These are phyloP conservation scores for Diadumene lineata DNA, from an alignment of 92 coral and sea anemone species.

Conservation along the genomic window DNA sequence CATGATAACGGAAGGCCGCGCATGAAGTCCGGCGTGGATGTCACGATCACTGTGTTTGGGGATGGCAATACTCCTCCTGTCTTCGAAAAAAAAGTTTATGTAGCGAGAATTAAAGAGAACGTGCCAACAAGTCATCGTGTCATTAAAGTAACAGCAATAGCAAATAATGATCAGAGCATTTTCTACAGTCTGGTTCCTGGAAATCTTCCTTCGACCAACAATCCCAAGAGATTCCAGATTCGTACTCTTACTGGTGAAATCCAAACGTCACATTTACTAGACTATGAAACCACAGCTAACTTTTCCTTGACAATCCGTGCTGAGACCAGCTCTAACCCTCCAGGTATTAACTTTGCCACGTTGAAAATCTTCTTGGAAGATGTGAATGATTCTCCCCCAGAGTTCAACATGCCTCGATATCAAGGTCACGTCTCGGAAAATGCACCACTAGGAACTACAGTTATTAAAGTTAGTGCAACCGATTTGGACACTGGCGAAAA, in stretches of 20 bases:
- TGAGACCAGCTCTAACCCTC: constrained; percentile 59
- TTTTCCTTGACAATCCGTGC: constrained; percentile 85
- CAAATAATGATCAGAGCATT: constrained; percentile 34
- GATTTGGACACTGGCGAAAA: constrained; percentile 74
- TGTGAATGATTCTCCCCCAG: constrained; percentile 94
- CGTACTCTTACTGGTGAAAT: constrained; percentile 58
- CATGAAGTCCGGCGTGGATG: constrained; percentile 48
- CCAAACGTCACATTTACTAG: constrained; percentile 48
- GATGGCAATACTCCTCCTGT: constrained; percentile 76
- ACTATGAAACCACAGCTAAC: constrained; percentile 79
- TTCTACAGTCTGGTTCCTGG: constrained; percentile 75
- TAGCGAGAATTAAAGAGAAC: constrained; percentile 65
- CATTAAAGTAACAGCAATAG: constrained; percentile 51
- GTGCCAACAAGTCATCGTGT: constrained; percentile 29
- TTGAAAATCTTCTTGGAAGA: constrained; percentile 79
- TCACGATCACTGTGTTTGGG: constrained; percentile 61
- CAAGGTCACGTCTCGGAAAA: constrained; percentile 91
- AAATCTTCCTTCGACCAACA: constrained; percentile 59
- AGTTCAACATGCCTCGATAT: constrained; percentile 69
- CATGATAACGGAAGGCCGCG: constrained; percentile 73
- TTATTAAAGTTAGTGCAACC: constrained; percentile 74
- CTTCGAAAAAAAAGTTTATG: constrained; percentile 66
- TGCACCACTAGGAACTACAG: constrained; percentile 76
- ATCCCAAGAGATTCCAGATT: constrained; percentile 66
- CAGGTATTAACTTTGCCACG: constrained; percentile 65